Base-by-base conservation (phyloP, 2,113 vertebrate genomes). In the Tragelaphus imberbis region DNA sequence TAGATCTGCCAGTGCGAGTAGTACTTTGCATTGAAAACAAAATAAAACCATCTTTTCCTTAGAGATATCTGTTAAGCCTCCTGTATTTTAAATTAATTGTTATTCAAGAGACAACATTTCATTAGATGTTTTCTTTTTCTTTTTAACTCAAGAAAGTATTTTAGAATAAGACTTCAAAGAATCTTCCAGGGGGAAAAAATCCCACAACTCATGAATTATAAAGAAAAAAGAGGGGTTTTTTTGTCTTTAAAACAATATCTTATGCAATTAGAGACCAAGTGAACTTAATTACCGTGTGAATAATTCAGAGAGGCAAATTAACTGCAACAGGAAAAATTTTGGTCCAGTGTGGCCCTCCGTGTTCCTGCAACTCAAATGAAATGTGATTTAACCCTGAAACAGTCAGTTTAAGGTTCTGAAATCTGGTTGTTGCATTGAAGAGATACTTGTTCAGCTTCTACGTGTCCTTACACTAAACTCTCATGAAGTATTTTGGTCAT, bases 161-260 rank as follows among this genome's bases (percentile, higher is more conserved):
- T 90, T 89, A 94, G n/a, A 33, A 88, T 53, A 81, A 85, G 53
- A 82, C 47, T 86, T 95, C 61, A 93, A 82, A 96, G 79, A 53
- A 47, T 63, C 25, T 92, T 89, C 40, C 10, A 75, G 49, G 10
- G 17, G 6, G 1, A 30, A n/a, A n/a, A 58, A 61, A 40, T 84
- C 44, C 6, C 68, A 75, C 44, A 86, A 59, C 80, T 79, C 25
- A 55, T 87, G 84, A 91, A 79, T 81, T 95, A 79, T 68, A 81
- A 81, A 47, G 58, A 47, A 94, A 75, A 91, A 93, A n/a, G 3
- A 11, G 3, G 14, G 3, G 12, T 21, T 23, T 58, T 90, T 92
- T 85, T 95, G 53, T 97, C 59, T 97, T 97, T 91, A 56, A 93
- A 97, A 61, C 28, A 97, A 9, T 94, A 89, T 65, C 65, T 89